Percentiles rank a stretch among this genome's conserved stretches.
phyloP scores from a whole-genome alignment of 2,113 vertebrate genomes.

The Calyptomena viridis region DNA sequence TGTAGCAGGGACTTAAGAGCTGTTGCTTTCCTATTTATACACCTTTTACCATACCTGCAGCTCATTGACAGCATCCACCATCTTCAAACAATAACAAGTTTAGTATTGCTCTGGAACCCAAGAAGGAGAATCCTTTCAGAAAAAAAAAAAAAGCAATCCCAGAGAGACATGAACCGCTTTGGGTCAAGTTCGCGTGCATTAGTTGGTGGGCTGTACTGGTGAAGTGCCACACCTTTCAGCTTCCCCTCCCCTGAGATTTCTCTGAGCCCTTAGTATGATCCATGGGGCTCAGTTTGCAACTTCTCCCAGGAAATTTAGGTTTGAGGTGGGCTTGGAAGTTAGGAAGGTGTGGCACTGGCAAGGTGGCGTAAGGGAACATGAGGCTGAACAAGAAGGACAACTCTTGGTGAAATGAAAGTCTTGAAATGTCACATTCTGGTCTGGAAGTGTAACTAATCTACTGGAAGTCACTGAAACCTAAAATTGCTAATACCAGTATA shows the following conservation, averaged over 20 bases:
- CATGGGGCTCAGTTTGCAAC: not conserved
- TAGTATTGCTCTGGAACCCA: not conserved
- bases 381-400: not conserved
- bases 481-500: not conserved
- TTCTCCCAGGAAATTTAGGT: not conserved
- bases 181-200: not conserved
- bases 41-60: not conserved
- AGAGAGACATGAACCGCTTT: not conserved
- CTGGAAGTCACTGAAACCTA: not conserved
- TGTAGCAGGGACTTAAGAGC: not conserved
- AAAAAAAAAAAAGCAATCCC: not conserved
- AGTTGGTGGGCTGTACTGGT: not conserved
- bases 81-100: not conserved
- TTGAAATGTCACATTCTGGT: not conserved
- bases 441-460: not conserved
- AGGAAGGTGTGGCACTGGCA: not conserved
- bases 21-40: not conserved
- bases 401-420: not conserved
- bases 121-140: not conserved
- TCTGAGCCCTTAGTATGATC: accelerated
- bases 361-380: not conserved
- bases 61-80: accelerated
- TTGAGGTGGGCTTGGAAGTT: not conserved
- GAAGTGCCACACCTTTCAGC: not conserved
- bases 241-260: not conserved